phyloP scores from a whole-genome alignment of 2,113 vertebrate genomes.

The Cinclus cinclus region DNA sequence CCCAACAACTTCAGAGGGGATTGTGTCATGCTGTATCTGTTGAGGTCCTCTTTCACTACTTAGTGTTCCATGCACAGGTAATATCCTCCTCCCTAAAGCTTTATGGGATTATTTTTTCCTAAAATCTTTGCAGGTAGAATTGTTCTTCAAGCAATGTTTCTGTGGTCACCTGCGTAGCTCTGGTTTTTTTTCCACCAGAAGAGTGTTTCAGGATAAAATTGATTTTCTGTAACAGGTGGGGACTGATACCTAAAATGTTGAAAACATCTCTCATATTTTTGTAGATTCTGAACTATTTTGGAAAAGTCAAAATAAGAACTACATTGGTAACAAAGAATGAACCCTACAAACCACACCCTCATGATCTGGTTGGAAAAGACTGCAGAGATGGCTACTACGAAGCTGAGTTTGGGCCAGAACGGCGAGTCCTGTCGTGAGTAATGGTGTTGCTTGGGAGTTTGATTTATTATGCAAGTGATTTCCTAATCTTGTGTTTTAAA shows the following conservation, averaged over 20 bases:
- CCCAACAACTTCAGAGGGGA: background rate
- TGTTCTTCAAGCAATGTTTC: background rate
- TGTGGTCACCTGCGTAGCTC: rapidly evolving
- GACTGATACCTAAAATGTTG: background rate
- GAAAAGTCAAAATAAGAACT: constrained; percentile 91
- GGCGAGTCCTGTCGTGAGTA: constrained; percentile 92
- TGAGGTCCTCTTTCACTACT: background rate
- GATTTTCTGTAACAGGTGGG: background rate
- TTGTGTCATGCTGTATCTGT: background rate
- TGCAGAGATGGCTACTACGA: constrained; percentile 96
- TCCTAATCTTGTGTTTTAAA: background rate
- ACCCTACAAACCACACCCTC: constrained; percentile 93
- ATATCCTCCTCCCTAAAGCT: background rate
- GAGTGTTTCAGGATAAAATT: background rate
- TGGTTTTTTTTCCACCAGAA: background rate
- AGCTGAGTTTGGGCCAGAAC: constrained; percentile 92
- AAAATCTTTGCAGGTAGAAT: background rate
- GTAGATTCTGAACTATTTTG: constrained; percentile 88
- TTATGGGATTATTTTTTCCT: background rate
- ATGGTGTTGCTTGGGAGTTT: background rate
- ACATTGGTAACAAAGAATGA: constrained; percentile 94
- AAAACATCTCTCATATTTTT: background rate
- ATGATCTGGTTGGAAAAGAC: constrained; percentile 96
- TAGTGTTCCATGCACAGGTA: background rate
- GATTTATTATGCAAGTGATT: background rate